A percentile compares a stretch with the other conserved stretches of the same genome.
Conservation (phyloP, 2,113 vertebrate species). For the Eulemur rufifrons region DNA sequence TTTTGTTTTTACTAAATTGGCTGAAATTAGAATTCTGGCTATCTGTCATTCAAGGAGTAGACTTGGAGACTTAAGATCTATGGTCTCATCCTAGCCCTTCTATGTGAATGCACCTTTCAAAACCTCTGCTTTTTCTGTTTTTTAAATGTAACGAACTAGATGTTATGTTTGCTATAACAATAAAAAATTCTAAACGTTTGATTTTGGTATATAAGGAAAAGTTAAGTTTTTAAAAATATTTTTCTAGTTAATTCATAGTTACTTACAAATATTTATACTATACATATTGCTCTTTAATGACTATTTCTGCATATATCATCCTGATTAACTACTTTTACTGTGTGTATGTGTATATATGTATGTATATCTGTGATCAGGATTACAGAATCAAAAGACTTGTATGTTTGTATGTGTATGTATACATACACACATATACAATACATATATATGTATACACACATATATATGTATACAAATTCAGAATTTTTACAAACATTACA, state of each 20-base stretch:
- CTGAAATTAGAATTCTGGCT: conserved; percentile 18
- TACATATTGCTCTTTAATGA: not conserved
- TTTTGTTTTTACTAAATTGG: conserved; percentile 2
- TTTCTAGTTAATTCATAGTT: conserved; percentile 38
- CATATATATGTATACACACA: too few relatives aligned
- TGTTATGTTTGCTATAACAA: not conserved
- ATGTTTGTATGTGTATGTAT: not conserved
- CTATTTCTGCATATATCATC: not conserved
- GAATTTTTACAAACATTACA: too few relatives aligned
- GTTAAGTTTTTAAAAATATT: conserved; percentile 2
- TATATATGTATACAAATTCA: too few relatives aligned
- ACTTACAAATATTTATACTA: not conserved
- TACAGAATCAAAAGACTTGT: not conserved
- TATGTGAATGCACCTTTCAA: not conserved
- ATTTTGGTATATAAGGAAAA: not conserved
- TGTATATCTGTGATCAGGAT: not conserved
- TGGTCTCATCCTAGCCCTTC: not conserved
- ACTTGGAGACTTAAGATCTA: not conserved
- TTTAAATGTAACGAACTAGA: not conserved
- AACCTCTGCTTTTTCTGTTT: not conserved
- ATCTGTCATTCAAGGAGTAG: not conserved
- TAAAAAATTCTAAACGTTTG: not conserved
- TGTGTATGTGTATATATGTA: not conserved
- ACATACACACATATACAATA: not conserved
- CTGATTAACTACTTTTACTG: not conserved